Conservation (phyloP, 2,797 vertebrate genomes). For the Amphiprion clarkii region DNA sequence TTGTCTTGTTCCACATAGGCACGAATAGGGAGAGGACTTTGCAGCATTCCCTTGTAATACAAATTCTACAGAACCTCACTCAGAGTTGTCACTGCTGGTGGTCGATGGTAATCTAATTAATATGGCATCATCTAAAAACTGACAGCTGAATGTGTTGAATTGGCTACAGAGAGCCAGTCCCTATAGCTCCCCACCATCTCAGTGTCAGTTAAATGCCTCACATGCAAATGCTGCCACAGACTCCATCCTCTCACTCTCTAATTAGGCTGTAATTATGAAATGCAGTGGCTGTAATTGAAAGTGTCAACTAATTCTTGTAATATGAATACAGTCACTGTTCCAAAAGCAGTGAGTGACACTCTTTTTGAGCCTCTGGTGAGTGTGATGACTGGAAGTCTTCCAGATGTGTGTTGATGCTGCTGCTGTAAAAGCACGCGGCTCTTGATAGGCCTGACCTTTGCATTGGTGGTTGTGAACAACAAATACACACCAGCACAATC, state of each 20-base stretch:
- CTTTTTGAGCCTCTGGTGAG: constrained; percentile 22
- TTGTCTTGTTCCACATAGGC: not conserved
- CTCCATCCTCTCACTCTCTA: constrained; percentile 38
- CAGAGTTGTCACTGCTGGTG: not conserved
- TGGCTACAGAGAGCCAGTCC: constrained; percentile 7
- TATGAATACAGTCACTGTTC: constrained; percentile 21
- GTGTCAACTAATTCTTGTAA: constrained; percentile 47
- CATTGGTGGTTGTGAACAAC: constrained; percentile 22
- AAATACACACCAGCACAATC: constrained; percentile 19
- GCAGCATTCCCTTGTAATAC: not conserved
- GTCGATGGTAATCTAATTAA: not conserved
- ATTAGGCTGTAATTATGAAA: constrained; percentile 57
- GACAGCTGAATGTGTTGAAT: constrained; percentile 13
- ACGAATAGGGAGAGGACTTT: not conserved
- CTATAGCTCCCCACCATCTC: not conserved
- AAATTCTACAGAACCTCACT: not conserved
- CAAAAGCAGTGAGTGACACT: constrained; percentile 21
- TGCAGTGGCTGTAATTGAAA: constrained; percentile 49
- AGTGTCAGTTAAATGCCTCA: constrained; percentile 21
- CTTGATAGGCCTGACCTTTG: constrained; percentile 49
- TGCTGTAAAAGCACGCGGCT: constrained; percentile 4
- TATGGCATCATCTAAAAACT: constrained; percentile 1
- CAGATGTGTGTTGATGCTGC: constrained; percentile 4
- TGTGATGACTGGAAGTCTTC: constrained; percentile 27
- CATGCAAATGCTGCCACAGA: constrained; percentile 23